phyloP scores from a whole-genome alignment of 1,140 invertebrate genomes.

The Phenacoccus solenopsis region DNA sequence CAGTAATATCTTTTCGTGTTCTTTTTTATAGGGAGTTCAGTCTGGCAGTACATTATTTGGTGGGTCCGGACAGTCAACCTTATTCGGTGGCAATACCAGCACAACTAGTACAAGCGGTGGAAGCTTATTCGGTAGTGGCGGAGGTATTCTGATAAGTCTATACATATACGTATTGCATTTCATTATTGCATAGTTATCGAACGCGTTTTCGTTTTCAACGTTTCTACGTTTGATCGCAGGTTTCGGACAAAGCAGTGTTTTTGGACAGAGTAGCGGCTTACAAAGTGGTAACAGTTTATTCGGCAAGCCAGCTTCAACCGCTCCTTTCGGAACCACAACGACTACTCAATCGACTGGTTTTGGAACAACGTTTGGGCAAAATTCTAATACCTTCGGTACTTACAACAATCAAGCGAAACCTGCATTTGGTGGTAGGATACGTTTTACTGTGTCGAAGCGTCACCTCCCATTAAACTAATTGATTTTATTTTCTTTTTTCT shows the following conservation, averaged over 20 bases:
- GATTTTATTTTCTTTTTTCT: constrained; percentile 7
- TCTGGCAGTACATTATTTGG: constrained; percentile 30
- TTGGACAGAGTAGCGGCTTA: constrained; percentile 21
- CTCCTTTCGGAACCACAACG: constrained; percentile 32
- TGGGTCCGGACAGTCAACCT: constrained; percentile 31
- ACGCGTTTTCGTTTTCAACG: no score
- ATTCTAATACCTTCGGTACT: constrained; percentile 36
- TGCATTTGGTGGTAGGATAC: constrained; percentile 34
- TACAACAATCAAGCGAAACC: constrained; percentile 35
- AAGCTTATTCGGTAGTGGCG: background rate
- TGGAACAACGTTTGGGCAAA: constrained; percentile 39
- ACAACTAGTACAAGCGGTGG: constrained; percentile 11
- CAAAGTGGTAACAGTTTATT: constrained; percentile 26
- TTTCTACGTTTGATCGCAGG: no score
- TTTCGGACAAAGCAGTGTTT: constrained; percentile 28
- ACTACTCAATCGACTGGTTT: constrained; percentile 30
- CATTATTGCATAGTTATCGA: no score
- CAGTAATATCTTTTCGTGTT: background rate
- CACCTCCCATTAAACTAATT: no score
- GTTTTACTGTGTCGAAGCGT: no score
- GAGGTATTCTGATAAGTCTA: no score
- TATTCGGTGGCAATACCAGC: constrained; percentile 31
- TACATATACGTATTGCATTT: no score
- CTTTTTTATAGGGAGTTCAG: constrained; percentile 19
- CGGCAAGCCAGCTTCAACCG: constrained; percentile 30